Evolutionary conservation across 2,113 vertebrate species (phyloP).

Genomic region (Rhabdomys dilectus): DNA sequence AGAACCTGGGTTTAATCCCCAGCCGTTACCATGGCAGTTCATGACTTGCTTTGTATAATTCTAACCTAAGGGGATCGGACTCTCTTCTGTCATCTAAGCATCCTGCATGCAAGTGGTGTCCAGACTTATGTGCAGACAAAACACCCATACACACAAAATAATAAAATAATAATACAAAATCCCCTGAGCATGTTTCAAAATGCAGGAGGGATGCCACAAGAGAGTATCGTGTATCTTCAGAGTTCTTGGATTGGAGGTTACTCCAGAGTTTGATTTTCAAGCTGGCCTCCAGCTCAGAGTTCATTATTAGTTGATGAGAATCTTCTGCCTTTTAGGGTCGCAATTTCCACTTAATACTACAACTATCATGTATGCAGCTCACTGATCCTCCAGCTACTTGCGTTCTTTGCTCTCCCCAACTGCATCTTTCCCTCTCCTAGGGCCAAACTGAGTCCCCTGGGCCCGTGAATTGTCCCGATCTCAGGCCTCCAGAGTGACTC

Average conservation of each 20-base stretch:
- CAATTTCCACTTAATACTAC: not conserved
- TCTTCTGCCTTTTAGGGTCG: not conserved
- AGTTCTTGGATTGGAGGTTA: no score
- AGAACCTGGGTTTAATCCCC: not conserved
- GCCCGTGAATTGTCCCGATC: not conserved
- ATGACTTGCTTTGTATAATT: not conserved
- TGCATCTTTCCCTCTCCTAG: not conserved
- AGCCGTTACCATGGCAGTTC: not conserved
- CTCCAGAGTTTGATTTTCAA: not conserved
- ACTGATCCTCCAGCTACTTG: no score
- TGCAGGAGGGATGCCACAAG: not conserved
- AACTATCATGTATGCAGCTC: not conserved
- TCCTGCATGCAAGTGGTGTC: not conserved
- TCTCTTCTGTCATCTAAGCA: not conserved
- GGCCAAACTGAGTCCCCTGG: not conserved
- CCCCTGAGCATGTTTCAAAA: not conserved
- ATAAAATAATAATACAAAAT: not conserved
- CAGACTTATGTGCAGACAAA: not conserved
- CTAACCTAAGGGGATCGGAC: not conserved
- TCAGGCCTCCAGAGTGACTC: not conserved
- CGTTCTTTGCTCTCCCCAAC: not conserved
- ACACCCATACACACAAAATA: not conserved
- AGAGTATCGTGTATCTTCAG: not conserved
- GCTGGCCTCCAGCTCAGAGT: not conserved
- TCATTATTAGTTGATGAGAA: not conserved